These are phyloP conservation scores for Lamellibrachia columna DNA, from an alignment of 2,888 invertebrate species.

Conservation along the genomic window DNA sequence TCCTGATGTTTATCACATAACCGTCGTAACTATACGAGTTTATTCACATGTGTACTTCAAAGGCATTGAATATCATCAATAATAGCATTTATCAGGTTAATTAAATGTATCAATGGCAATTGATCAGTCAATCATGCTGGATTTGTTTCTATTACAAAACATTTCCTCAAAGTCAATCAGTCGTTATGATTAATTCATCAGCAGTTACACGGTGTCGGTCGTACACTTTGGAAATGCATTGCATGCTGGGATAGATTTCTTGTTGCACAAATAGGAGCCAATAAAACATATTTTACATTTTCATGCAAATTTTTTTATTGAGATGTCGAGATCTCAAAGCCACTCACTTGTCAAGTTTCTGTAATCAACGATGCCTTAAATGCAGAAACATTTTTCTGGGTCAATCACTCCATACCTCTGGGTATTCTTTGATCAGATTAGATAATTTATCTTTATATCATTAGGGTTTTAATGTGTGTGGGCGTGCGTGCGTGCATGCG, in stretches of 20 bases:
- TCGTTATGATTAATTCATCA: too few species aligned
- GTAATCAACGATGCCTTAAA: background rate
- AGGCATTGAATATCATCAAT: background rate
- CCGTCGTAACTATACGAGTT: background rate
- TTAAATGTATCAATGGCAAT: background rate
- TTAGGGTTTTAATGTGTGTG: background rate
- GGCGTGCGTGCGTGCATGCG: too few species aligned
- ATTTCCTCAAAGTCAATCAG: too few species aligned
- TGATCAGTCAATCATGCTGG: background rate
- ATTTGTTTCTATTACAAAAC: background rate
- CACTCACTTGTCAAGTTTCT: background rate
- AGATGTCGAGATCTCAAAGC: background rate
- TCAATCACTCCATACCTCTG: too few species aligned
- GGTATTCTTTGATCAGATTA: too few species aligned
- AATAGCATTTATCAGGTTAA: background rate
- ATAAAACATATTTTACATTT: background rate
- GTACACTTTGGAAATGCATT: too few species aligned
- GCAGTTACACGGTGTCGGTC: too few species aligned
- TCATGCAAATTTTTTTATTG: background rate
- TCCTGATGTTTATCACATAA: background rate
- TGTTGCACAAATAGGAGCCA: background rate
- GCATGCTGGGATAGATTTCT: too few species aligned
- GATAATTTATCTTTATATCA: background rate
- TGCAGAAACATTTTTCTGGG: background rate
- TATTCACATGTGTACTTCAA: background rate